phyloP scores from a whole-genome alignment of 2,888 invertebrate species.

The Melipona bicolor region DNA sequence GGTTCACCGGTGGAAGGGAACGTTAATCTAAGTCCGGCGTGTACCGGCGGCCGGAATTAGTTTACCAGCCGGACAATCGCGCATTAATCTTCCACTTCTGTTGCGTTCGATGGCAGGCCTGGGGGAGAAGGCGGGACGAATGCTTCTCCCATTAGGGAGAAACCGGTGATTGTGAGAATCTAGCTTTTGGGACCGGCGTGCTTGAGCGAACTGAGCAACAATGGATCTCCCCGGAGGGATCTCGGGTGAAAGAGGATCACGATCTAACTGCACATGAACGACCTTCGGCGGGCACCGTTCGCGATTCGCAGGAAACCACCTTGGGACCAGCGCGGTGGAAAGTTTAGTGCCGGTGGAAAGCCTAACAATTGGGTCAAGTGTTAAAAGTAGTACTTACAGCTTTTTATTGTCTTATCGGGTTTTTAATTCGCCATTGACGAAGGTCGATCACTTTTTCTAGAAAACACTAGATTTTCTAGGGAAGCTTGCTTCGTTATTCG shows the following conservation, averaged over 20 bases:
- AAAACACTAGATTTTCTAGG: too few species aligned
- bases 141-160: slow-evolving; percentile 50
- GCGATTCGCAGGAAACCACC: neutral
- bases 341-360: neutral
- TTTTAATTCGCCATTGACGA: too few species aligned
- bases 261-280: neutral
- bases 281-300: slow-evolving; percentile 1
- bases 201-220: slow-evolving; percentile 49
- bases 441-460: too few species aligned
- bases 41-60: slow-evolving; percentile 44
- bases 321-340: neutral
- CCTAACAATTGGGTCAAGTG: too few species aligned
- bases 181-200: slow-evolving; percentile 49
- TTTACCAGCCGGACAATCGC: slow-evolving; percentile 66
- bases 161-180: slow-evolving; percentile 56
- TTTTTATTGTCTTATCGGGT: too few species aligned
- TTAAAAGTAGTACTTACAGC: too few species aligned
- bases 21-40: slow-evolving; percentile 32
- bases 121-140: neutral
- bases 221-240: slow-evolving; percentile 53
- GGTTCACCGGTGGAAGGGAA: slow-evolving; percentile 29
- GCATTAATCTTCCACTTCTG: slow-evolving; percentile 69
- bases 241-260: slow-evolving; percentile 1
- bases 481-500: too few species aligned
- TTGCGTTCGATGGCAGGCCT: neutral